Conservation (phyloP, 2,113 vertebrate genomes). For the Cyprinodon tularosa region DNA sequence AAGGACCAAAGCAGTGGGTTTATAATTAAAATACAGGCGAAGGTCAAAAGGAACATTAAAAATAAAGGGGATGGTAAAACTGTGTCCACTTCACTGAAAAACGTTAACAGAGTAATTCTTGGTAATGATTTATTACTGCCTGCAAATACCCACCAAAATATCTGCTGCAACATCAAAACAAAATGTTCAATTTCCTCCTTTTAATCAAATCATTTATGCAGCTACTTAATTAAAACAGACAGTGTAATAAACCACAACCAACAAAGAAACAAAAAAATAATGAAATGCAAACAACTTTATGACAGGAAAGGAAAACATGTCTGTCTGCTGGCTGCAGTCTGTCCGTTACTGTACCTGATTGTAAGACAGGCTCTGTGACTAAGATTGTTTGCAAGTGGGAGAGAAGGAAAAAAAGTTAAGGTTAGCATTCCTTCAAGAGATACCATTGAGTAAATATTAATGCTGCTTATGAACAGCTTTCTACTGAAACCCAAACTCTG, state of each 20-base stretch:
- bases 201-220: neutral
- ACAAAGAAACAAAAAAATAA: constrained; percentile 29
- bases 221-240: constrained; percentile 23
- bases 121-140: constrained; percentile 52
- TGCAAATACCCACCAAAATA: neutral
- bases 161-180: neutral
- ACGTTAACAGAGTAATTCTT: constrained; percentile 35
- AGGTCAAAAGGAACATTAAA: constrained; percentile 21
- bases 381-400: constrained; percentile 80
- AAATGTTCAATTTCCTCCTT: constrained; percentile 5
- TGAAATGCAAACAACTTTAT: constrained; percentile 31
- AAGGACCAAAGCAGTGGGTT: constrained; percentile 5
- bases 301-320: constrained; percentile 27
- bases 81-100: constrained; percentile 14
- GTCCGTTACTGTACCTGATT: constrained; percentile 95
- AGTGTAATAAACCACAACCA: constrained; percentile 55
- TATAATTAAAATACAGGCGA: constrained; percentile 16
- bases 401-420: constrained; percentile 64
- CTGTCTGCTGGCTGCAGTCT: constrained; percentile 35
- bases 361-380: constrained; percentile 98
- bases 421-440: constrained; percentile 70
- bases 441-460: constrained; percentile 62
- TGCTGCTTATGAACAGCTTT: constrained; percentile 26
- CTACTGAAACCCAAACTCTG: neutral
- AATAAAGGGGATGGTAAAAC: constrained; percentile 17